A percentile compares a stretch with the other conserved stretches of the same genome.
Conservation (phyloP, 2,888 invertebrate species). For the Melanotus villosus region DNA sequence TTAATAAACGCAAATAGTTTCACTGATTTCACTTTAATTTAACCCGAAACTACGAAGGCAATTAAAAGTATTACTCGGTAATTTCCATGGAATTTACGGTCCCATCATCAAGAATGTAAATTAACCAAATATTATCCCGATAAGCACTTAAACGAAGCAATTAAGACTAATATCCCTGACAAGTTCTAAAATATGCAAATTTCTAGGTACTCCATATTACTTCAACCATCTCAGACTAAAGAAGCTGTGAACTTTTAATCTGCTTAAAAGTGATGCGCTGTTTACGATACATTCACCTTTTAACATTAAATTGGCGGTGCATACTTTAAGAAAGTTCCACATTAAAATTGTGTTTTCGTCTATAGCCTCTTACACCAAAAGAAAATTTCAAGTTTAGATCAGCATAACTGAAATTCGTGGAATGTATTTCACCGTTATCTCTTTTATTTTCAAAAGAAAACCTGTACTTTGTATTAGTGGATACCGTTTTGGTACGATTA, state of each 20-base stretch:
- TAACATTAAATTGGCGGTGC: not conserved
- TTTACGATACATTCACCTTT: conserved; percentile 25
- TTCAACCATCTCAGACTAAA: conserved; percentile 7
- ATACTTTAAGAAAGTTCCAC: conserved; percentile 7
- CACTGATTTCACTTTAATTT: not conserved
- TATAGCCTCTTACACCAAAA: not conserved
- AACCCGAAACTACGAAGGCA: too few relatives aligned
- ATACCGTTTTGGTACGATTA: too few relatives aligned
- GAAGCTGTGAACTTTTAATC: conserved; percentile 25
- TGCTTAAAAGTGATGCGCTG: conserved; percentile 23
- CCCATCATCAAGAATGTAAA: too few relatives aligned
- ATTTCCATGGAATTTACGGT: too few relatives aligned
- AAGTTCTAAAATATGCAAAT: conserved; percentile 18
- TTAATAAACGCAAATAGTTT: too few relatives aligned
- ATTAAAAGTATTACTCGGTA: too few relatives aligned
- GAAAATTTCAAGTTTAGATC: too few relatives aligned
- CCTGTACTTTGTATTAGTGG: too few relatives aligned
- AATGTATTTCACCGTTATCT: too few relatives aligned
- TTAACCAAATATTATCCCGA: not conserved
- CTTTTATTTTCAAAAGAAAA: too few relatives aligned
- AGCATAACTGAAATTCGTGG: too few relatives aligned
- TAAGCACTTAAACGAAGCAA: conserved; percentile 16
- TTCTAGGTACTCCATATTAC: not conserved
- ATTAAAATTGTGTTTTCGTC: not conserved
- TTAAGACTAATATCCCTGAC: not conserved